Conservation (phyloP, 2,797 vertebrate species). For the Cheirogaleus major region DNA sequence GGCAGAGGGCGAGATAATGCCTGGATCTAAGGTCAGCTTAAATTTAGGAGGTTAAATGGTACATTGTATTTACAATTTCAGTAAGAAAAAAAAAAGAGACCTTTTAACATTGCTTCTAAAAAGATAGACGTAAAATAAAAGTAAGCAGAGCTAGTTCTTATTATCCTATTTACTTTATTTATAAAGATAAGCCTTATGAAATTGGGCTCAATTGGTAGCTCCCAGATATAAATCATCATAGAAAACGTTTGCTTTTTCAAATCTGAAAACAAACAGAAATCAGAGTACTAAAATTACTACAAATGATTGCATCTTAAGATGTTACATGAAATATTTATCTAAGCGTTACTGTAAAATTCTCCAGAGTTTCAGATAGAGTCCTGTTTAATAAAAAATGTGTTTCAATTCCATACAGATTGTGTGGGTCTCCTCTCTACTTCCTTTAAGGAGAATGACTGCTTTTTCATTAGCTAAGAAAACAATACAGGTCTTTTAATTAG, state of each 20-base stretch:
- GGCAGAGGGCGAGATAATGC: neutral
- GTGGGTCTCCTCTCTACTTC: neutral
- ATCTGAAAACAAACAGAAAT: conserved; percentile 71
- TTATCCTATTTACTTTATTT: conserved; percentile 58
- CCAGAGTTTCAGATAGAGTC: conserved; percentile 28
- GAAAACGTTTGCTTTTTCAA: conserved; percentile 65
- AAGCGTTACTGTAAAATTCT: conserved; percentile 43
- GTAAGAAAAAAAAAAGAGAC: neutral
- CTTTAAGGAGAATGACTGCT: neutral
- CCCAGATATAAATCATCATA: conserved; percentile 50
- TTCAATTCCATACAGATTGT: neutral
- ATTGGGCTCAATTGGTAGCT: conserved; percentile 54
- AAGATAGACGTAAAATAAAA: neutral
- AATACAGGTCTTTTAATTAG: neutral
- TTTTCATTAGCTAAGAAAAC: neutral
- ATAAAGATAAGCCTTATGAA: conserved; percentile 61
- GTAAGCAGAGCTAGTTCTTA: neutral
- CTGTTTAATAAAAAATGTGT: conserved; percentile 47
- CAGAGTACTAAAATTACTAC: conserved; percentile 60
- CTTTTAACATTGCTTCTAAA: neutral
- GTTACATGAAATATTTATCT: conserved; percentile 62
- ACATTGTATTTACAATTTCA: too few species aligned
- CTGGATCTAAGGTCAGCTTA: neutral
- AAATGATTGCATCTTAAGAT: conserved; percentile 59
- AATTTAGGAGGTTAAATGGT: neutral